These are phyloP conservation scores for Tinea semifulvella DNA, from an alignment of 2,888 invertebrate genomes.

Conservation along the genomic window DNA sequence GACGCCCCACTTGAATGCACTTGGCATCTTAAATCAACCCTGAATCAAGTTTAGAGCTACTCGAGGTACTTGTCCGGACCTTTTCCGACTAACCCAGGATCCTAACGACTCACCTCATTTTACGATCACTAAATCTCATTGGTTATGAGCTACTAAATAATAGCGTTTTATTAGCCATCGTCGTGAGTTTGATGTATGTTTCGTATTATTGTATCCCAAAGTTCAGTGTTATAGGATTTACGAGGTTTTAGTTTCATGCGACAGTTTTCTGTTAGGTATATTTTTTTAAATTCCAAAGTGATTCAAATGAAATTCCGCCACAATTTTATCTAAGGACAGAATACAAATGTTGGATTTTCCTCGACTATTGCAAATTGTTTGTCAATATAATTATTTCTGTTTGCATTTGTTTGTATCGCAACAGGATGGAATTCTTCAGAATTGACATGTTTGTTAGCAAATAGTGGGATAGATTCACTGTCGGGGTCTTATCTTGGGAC, in stretches of 20 bases:
- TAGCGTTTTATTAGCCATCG: conserved; percentile 55
- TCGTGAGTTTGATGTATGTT: conserved; percentile 50
- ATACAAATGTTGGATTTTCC: too few species aligned
- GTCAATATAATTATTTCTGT: not conserved
- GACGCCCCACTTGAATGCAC: conserved; percentile 30
- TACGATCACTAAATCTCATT: conserved; percentile 55
- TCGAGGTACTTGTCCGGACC: not conserved
- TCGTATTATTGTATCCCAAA: conserved; percentile 34
- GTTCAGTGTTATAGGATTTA: conserved; percentile 17
- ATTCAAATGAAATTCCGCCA: conserved; percentile 21
- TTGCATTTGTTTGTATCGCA: conserved; percentile 1
- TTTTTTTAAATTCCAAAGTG: conserved; percentile 21
- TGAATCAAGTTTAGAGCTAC: conserved; percentile 3
- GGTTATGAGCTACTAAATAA: conserved; percentile 62
- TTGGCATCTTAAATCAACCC: conserved; percentile 11
- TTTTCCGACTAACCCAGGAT: not conserved
- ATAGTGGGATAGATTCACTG: not conserved
- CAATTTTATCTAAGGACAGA: too few species aligned
- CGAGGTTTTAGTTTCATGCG: conserved; percentile 47
- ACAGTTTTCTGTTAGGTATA: conserved; percentile 24
- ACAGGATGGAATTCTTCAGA: conserved; percentile 5
- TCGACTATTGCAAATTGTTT: not conserved
- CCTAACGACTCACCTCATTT: conserved; percentile 28
- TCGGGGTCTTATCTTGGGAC: conserved; percentile 15
- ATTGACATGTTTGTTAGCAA: conserved; percentile 20